Base-by-base conservation (phyloP, 2,797 vertebrate species). In the Phoebastria nigripes region DNA sequence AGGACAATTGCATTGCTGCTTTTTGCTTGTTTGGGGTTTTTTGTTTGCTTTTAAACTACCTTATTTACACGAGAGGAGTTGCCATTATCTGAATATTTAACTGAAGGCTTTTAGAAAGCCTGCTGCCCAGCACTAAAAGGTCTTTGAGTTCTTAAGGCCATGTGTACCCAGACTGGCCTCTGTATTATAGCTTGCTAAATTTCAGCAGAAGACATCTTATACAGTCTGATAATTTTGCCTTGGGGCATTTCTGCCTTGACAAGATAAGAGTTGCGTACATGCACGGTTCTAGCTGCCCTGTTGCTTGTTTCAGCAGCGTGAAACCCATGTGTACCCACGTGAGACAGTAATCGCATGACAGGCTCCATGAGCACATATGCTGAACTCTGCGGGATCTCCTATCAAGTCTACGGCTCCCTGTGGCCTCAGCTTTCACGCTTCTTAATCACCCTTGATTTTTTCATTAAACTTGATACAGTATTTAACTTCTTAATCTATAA, bases 341-440 rank as follows among this genome's bases (percentile, higher is more conserved):
- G 91, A 61, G 76, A 59, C 54, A 33, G 63, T 14, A 31, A 37
- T 61, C 4, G 3, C 20, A 0, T 18, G 44, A 19, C 4, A 19
- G n/a, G 76, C 72, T 26, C 63, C 0, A 4, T 2, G 0, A 12
- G 47, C 42, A 13, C 28, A 3, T 11, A 3, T 0, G 0, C 58
- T 46, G 33, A 24, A 12, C 69, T 54, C 77, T 3, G 4, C 0
- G 3, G 86, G 77, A 87, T 92, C 94, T 73, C 15, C 0, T 95
- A 9, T 70, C 80, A 33, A 9, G 44, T 20, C 37, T 33, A 2
- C 52, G 16, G 70, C 51, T 89, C 59, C 86, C 70, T 12, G 19
- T 24, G 73, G 90, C 91, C 71, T 93, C 83, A 78, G 73, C 82
- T 94, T 94, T 95, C 80, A 83, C 8, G 4, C 77, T 71, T 84